Evolutionary conservation across 2,797 vertebrate genomes (phyloP).

Genomic region (Danio aesculapii): DNA sequence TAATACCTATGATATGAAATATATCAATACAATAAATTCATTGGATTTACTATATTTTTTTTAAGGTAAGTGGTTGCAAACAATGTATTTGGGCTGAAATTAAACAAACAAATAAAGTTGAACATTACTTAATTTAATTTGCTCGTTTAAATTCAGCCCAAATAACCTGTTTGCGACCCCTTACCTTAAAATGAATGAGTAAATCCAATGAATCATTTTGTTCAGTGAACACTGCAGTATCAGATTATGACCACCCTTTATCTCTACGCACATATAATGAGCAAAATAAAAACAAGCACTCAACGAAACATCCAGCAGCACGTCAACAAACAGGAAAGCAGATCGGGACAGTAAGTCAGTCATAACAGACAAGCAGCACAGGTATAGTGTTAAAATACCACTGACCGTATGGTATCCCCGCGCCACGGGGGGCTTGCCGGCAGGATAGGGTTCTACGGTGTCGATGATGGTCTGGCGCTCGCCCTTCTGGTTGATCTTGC

Average conservation of each 20-base stretch:
- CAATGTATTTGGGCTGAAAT: no score
- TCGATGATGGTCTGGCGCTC: conserved; percentile 99
- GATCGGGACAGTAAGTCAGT: conserved; percentile 10
- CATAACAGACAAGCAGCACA: conserved; percentile 5
- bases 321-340: neutral
- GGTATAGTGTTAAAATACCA: conserved; percentile 27
- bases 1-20: neutral
- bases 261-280: neutral
- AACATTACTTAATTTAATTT: no score
- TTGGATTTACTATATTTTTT: no score
- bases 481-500: conserved; percentile 99
- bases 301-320: neutral
- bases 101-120: no score
- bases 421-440: conserved; percentile 92
- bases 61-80: no score
- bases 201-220: no score
- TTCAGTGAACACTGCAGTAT: neutral
- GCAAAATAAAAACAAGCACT: neutral
- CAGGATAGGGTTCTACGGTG: conserved; percentile 94
- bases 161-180: no score
- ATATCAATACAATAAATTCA: no score
- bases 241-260: neutral
- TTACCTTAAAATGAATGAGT: no score
- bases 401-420: conserved; percentile 98
- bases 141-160: no score